Conservation (phyloP, 2,113 vertebrate genomes). For the Machaerirhynchus nigripectus region DNA sequence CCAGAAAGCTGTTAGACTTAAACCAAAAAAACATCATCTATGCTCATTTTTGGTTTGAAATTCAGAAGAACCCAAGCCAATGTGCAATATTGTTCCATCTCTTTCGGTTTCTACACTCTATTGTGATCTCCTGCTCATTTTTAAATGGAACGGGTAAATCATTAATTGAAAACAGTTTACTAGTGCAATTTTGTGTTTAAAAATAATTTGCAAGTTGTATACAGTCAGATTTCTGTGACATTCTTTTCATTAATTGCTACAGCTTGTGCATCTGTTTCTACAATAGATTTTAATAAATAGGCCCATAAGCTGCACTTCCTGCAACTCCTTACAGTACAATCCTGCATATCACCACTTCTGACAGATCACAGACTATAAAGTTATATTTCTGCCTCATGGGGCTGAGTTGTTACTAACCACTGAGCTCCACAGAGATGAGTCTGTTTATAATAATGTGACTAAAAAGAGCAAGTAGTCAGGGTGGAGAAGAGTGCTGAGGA, state of each 20-base stretch:
- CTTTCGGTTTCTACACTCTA: not conserved
- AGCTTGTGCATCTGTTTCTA: not conserved
- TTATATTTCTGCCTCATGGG: not conserved
- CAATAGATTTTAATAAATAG: slow-evolving; percentile 1
- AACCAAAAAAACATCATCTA: not conserved
- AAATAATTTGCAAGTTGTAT: not conserved
- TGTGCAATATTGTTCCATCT: not conserved
- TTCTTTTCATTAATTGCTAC: slow-evolving; percentile 1
- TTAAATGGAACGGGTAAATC: not conserved
- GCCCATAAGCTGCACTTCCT: not conserved
- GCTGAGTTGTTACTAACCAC: slow-evolving; percentile 30
- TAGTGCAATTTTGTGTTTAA: not conserved
- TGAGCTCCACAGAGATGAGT: not conserved
- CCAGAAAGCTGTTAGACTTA: not conserved
- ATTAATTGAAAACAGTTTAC: not conserved
- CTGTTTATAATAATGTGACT: slow-evolving; percentile 26
- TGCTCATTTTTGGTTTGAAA: not conserved
- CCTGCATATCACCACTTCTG: slow-evolving; percentile 25
- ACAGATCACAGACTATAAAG: slow-evolving; percentile 4
- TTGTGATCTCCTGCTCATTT: not conserved
- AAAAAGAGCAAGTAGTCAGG: not conserved
- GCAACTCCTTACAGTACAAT: not conserved
- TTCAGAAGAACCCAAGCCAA: not conserved
- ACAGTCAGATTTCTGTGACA: not conserved
- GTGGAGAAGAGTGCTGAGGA: not conserved